Conservation (phyloP, 2,888 invertebrate genomes). For the Dysmachus trigonus region DNA sequence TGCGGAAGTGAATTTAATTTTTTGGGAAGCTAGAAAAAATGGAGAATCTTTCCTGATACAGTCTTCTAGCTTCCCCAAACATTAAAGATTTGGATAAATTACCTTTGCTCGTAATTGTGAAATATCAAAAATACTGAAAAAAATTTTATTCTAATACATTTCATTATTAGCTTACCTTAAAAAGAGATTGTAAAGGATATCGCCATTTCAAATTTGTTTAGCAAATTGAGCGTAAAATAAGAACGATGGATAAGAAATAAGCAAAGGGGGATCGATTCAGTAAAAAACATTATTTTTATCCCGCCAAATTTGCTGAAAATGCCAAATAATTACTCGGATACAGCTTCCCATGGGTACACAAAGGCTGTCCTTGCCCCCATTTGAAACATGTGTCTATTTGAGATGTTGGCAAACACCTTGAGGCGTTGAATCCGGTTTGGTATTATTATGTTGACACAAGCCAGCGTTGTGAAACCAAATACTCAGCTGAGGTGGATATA, state of each 20-base stretch:
- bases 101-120: too few species aligned
- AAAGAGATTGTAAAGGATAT: background rate
- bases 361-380: slow-evolving; percentile 41
- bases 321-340: slow-evolving; percentile 39
- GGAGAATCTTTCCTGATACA: too few species aligned
- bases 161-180: background rate
- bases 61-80: too few species aligned
- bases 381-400: slow-evolving; percentile 48
- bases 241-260: background rate
- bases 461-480: slow-evolving; percentile 37
- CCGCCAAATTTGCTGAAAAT: background rate
- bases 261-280: background rate
- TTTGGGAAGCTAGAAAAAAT: too few species aligned
- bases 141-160: too few species aligned
- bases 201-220: background rate
- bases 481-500: slow-evolving; percentile 23
- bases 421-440: slow-evolving; percentile 53
- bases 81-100: too few species aligned
- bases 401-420: slow-evolving; percentile 52
- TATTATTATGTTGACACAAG: slow-evolving; percentile 53
- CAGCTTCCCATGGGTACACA: slow-evolving; percentile 22
- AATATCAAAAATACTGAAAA: too few species aligned
- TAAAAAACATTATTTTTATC: background rate
- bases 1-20: too few species aligned
- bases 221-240: background rate